Percentiles rank a stretch among this genome's conserved stretches.
These are phyloP conservation scores for Valencia hispanica DNA, from an alignment of 2,797 vertebrate species.

Conservation along the genomic window DNA sequence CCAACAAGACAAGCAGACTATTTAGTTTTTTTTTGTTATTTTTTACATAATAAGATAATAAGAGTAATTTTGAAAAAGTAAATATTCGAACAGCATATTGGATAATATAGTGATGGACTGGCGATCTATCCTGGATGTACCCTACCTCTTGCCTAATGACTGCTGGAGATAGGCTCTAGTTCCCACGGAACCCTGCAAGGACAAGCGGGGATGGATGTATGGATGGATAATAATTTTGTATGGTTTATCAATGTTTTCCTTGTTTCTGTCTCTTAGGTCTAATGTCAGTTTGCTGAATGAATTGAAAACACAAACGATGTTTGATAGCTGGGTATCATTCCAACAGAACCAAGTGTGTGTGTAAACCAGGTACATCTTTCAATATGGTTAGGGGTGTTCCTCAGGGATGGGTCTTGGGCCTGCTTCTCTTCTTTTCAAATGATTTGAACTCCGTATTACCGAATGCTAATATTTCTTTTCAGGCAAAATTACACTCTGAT, in stretches of 20 bases:
- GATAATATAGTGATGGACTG: not conserved
- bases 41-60: conserved; percentile 26
- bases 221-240: not conserved
- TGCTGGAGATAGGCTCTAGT: not conserved
- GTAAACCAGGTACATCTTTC: not conserved
- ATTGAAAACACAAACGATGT: not conserved
- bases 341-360: not conserved
- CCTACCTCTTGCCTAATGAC: not conserved
- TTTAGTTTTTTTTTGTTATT: conserved; percentile 33
- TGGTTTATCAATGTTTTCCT: not conserved
- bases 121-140: not conserved
- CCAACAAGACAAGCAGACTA: conserved; percentile 49
- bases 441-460: not conserved
- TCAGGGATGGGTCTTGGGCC: not conserved
- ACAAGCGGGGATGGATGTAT: not conserved
- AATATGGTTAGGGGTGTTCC: not conserved
- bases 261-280: not conserved
- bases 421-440: not conserved
- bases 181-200: not conserved
- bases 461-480: not conserved
- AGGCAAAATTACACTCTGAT: not conserved
- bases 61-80: not conserved
- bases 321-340: not conserved
- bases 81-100: not conserved
- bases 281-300: not conserved